phyloP scores from a whole-genome alignment of 2,888 invertebrate species.

The Sturmia bella region DNA sequence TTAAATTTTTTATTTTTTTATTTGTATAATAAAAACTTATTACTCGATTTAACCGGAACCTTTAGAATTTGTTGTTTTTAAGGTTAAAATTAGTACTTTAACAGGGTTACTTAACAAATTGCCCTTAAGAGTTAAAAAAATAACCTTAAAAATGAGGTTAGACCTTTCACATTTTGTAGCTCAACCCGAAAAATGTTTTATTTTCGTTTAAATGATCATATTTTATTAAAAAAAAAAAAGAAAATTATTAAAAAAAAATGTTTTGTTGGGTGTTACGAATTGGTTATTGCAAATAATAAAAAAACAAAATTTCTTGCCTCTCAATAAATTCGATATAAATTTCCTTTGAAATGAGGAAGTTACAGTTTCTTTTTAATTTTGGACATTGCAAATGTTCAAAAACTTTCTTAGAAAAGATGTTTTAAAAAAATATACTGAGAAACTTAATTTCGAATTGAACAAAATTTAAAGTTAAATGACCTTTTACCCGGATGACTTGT shows the following conservation, averaged over 20 bases:
- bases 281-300: slow-evolving; percentile 80
- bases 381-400: slow-evolving; percentile 47
- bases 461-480: slow-evolving; percentile 71
- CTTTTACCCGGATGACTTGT: slow-evolving; percentile 75
- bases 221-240: slow-evolving; percentile 34
- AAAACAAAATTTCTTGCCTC: slow-evolving; percentile 71
- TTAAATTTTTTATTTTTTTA: slow-evolving; percentile 47
- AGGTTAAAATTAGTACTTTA: slow-evolving; percentile 33
- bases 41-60: slow-evolving; percentile 58
- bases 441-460: slow-evolving; percentile 20
- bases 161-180: slow-evolving; percentile 25
- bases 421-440: slow-evolving; percentile 29
- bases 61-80: slow-evolving; percentile 36
- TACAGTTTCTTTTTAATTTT: slow-evolving; percentile 37
- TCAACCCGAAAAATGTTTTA: slow-evolving; percentile 81
- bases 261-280: slow-evolving; percentile 72
- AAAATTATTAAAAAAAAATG: slow-evolving; percentile 55
- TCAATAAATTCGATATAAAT: slow-evolving; percentile 39
- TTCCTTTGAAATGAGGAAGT: slow-evolving; percentile 15
- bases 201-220: slow-evolving; percentile 75
- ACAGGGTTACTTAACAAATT: slow-evolving; percentile 29
- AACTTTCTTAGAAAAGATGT: slow-evolving; percentile 45
- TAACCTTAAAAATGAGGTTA: slow-evolving; percentile 51
- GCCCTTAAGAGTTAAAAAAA: slow-evolving; percentile 19
- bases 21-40: slow-evolving; percentile 30